Conservation (phyloP, 2,888 invertebrate species). For the Argynnis bischoffii region DNA sequence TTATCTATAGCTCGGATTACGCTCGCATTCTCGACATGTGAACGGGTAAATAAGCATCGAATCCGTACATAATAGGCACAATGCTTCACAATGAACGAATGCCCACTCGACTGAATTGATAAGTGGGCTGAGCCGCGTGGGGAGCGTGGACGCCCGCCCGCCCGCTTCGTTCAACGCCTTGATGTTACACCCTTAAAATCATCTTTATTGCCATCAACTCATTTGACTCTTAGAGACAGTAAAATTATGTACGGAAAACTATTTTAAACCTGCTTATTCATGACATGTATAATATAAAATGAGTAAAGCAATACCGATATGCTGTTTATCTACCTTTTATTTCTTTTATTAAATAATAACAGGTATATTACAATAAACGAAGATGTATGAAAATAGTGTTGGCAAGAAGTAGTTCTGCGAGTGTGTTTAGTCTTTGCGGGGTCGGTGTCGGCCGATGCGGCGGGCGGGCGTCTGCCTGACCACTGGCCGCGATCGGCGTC, state of each 20-base stretch:
- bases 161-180: conserved; percentile 30
- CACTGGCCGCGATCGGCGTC: conserved; percentile 56
- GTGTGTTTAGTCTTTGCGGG: conserved; percentile 30
- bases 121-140: conserved; percentile 72
- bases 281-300: background rate
- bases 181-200: conserved; percentile 1
- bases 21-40: conserved; percentile 52
- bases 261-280: background rate
- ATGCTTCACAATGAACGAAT: conserved; percentile 78
- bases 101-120: conserved; percentile 80
- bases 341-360: background rate
- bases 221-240: conserved; percentile 15
- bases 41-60: conserved; percentile 71
- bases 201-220: conserved; percentile 9
- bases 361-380: background rate
- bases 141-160: conserved; percentile 59
- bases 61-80: conserved; percentile 74
- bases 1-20: conserved; percentile 34
- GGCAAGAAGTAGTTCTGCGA: conserved; percentile 22
- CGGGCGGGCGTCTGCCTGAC: conserved; percentile 65
- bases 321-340: background rate
- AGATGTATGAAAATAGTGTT: conserved; percentile 3
- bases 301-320: background rate
- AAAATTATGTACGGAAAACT: too few species aligned
- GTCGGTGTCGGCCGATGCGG: conserved; percentile 43